phyloP scores from a whole-genome alignment of 2,113 vertebrate genomes.

The Martes martes region DNA sequence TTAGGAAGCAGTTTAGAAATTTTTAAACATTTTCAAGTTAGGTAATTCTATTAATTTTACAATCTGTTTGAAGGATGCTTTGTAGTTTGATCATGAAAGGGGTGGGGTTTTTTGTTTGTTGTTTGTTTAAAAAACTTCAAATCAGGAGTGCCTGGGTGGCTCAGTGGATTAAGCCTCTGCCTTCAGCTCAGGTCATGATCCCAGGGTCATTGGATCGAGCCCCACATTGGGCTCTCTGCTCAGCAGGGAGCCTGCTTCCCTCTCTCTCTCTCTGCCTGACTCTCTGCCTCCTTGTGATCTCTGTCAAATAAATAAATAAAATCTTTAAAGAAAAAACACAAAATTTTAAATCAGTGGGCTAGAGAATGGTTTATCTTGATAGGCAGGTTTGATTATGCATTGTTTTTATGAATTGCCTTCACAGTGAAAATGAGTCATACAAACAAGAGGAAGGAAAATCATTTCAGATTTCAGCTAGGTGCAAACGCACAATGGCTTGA shows the following conservation, averaged over 20 bases:
- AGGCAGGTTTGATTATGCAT: neutral
- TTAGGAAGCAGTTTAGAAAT: neutral
- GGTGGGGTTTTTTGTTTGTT: neutral
- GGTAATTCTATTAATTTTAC: slow-evolving; percentile 17
- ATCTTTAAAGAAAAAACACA: neutral
- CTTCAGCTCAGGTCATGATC: no score
- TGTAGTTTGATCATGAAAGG: neutral
- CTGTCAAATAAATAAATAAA: no score
- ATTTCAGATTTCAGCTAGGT: neutral
- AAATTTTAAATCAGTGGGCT: neutral
- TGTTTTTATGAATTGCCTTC: slow-evolving; percentile 13
- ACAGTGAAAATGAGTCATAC: slow-evolving; percentile 1
- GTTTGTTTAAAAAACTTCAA: neutral
- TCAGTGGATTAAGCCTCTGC: no score
- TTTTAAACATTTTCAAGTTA: neutral
- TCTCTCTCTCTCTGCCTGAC: no score
- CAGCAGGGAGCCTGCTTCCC: no score
- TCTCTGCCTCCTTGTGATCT: no score
- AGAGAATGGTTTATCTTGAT: neutral
- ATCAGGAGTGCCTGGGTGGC: no score
- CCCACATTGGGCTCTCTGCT: no score
- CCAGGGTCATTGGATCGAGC: no score
- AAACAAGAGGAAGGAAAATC: neutral
- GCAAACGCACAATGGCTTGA: neutral
- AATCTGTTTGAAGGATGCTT: neutral